Conservation (phyloP, 2,113 vertebrate species). For the Ibidorhyncha struthersii region DNA sequence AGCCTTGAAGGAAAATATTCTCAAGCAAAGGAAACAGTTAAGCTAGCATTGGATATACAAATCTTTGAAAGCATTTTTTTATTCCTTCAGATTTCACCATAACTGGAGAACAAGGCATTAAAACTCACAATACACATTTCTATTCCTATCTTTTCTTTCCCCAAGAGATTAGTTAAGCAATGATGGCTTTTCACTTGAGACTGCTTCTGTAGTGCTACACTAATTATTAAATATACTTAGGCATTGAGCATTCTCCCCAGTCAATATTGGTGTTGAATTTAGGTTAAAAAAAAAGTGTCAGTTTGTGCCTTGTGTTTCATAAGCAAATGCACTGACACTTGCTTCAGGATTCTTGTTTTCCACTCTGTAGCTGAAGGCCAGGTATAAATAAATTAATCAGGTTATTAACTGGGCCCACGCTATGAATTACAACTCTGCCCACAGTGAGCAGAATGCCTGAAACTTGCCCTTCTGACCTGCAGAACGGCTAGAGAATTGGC, state of each 20-base stretch:
- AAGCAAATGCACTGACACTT: not conserved
- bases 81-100: not conserved
- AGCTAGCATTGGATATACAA: not conserved
- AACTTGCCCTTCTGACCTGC: constrained; percentile 17
- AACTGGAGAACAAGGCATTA: not conserved
- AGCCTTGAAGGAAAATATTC: not conserved
- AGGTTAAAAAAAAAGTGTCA: not conserved
- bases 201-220: not conserved
- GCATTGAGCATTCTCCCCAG: not conserved
- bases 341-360: not conserved
- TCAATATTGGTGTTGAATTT: not conserved
- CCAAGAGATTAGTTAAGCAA: not conserved
- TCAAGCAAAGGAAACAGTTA: not conserved
- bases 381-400: constrained; percentile 39
- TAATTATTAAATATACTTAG: not conserved
- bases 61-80: not conserved
- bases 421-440: not conserved
- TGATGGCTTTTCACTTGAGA: not conserved
- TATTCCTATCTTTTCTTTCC: not conserved
- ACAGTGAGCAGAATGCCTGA: not conserved
- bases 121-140: not conserved
- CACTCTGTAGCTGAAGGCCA: not conserved
- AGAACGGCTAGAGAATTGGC: not conserved
- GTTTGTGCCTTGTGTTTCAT: not conserved
- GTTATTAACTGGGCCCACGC: not conserved